Conservation (phyloP, 2,888 invertebrate genomes). For the Zootermopsis nevadensis region DNA sequence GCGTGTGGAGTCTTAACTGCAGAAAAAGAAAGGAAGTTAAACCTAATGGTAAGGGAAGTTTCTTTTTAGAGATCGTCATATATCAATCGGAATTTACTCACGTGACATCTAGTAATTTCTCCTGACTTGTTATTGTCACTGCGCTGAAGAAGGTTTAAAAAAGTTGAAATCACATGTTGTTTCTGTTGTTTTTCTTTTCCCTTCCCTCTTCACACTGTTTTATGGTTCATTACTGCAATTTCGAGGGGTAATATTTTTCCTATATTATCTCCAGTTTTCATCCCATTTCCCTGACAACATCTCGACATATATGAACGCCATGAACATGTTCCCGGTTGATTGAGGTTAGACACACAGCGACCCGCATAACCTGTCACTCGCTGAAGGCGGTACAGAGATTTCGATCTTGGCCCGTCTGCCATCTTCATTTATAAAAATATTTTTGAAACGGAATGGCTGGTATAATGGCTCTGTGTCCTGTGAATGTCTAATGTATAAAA, state of each 20-base stretch:
- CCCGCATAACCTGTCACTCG: not conserved
- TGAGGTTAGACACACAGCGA: not conserved
- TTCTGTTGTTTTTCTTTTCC: no score
- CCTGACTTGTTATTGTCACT: not conserved
- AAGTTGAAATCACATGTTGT: not conserved
- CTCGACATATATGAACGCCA: not conserved
- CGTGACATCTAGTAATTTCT: not conserved
- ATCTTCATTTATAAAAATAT: no score
- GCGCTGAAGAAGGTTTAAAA: not conserved
- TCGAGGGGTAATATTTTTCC: conserved; percentile 2
- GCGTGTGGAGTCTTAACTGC: not conserved
- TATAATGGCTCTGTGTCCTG: no score
- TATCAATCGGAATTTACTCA: not conserved
- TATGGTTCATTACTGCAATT: conserved; percentile 36
- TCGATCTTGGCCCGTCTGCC: no score
- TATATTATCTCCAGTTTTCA: not conserved
- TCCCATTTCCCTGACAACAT: not conserved
- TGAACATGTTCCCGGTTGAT: not conserved
- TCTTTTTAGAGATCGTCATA: not conserved
- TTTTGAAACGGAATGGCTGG: no score
- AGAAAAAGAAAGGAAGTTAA: not conserved
- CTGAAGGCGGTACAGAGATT: no score
- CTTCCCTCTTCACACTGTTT: not conserved
- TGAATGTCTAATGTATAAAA: no score
- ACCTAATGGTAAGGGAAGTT: not conserved